Conservation (phyloP, 2,888 invertebrate genomes). For the Lochmaea crataegi region DNA sequence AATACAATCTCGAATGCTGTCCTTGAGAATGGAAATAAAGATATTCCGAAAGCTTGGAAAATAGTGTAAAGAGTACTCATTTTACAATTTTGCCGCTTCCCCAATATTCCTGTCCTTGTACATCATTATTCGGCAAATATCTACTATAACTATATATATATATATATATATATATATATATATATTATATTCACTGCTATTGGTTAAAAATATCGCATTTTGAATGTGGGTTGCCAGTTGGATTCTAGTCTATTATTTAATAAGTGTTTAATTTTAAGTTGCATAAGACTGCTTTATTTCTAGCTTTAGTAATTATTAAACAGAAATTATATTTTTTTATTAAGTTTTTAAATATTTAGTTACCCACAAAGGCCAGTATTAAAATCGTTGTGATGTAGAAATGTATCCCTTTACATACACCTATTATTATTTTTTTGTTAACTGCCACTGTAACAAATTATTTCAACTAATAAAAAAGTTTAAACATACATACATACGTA, state of each 20-base stretch:
- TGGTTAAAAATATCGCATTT: background rate
- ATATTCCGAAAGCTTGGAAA: too few species aligned
- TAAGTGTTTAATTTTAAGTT: conserved; percentile 13
- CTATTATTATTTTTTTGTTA: conserved; percentile 24
- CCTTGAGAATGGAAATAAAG: too few species aligned
- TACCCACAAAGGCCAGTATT: conserved; percentile 33
- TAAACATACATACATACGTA: background rate
- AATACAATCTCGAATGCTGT: too few species aligned
- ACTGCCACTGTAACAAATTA: conserved; percentile 28
- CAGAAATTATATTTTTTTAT: conserved; percentile 7
- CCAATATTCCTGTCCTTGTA: too few species aligned
- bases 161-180: too few species aligned
- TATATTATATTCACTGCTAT: background rate
- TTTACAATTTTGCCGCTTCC: too few species aligned
- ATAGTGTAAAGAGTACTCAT: too few species aligned
- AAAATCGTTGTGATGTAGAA: conserved; percentile 24
- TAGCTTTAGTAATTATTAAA: background rate
- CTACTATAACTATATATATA: too few species aligned
- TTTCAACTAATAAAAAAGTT: conserved; percentile 25
- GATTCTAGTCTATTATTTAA: conserved; percentile 24
- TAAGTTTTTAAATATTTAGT: conserved; percentile 22
- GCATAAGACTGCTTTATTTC: conserved; percentile 9
- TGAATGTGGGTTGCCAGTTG: conserved; percentile 18
- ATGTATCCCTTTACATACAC: conserved; percentile 33
- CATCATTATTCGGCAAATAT: too few species aligned